Evolutionary conservation across 2,888 invertebrate genomes (phyloP).

Genomic region (Aproaerema taeniolella): DNA sequence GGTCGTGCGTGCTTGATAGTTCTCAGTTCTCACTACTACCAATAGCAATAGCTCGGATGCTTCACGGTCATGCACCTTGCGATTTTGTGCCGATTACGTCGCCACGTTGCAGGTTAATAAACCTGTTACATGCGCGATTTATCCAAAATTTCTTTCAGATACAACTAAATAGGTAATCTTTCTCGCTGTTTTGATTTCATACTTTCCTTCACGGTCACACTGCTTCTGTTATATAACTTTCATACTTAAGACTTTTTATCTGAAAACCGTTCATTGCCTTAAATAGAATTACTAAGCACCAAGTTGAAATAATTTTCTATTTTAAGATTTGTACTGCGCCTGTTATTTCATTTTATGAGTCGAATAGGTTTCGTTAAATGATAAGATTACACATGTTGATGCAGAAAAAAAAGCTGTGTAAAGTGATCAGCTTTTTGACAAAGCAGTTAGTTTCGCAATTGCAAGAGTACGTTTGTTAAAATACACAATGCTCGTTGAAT

Average conservation of each 20-base stretch:
- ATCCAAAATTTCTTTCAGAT: constrained; percentile 29
- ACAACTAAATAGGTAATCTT: neutral
- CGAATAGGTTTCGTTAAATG: no score
- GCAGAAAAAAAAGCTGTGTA: no score
- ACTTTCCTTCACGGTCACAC: neutral
- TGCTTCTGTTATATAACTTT: neutral
- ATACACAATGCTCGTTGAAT: constrained; percentile 4
- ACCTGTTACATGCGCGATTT: constrained; percentile 50
- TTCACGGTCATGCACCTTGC: constrained; percentile 62
- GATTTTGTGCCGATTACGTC: constrained; percentile 50
- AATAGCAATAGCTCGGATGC: constrained; percentile 36
- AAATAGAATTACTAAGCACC: neutral
- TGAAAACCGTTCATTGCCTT: neutral
- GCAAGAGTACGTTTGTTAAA: constrained; percentile 2
- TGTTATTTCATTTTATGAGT: no score
- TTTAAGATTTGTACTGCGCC: no score
- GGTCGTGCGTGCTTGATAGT: constrained; percentile 51
- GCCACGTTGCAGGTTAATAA: constrained; percentile 64
- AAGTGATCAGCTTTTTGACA: no score
- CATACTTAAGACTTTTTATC: neutral
- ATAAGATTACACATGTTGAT: no score
- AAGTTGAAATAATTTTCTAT: no score
- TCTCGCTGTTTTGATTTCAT: constrained; percentile 2
- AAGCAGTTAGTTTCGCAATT: no score
- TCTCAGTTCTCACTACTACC: constrained; percentile 21